Evolutionary conservation across 2,113 vertebrate species (phyloP).

Genomic region (Planiliza haematocheilus): DNA sequence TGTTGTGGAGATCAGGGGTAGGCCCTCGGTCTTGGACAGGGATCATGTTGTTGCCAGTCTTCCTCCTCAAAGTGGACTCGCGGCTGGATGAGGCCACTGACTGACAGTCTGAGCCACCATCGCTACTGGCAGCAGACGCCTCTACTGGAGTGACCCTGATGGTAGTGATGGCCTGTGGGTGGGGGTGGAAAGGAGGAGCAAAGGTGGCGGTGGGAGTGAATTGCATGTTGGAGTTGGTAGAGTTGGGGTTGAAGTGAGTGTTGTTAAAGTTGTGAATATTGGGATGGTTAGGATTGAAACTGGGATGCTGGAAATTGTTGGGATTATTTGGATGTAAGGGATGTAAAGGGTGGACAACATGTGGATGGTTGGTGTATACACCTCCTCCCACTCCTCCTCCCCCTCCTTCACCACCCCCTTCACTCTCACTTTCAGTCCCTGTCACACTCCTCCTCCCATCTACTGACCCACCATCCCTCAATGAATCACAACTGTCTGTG

Average conservation of each 20-base stretch:
- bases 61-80: slow-evolving; percentile 93
- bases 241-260: slow-evolving; percentile 36
- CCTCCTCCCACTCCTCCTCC: slow-evolving; percentile 38
- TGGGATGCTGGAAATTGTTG: slow-evolving; percentile 52
- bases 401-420: slow-evolving; percentile 47
- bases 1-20: slow-evolving; percentile 79
- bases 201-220: slow-evolving; percentile 47
- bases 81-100: slow-evolving; percentile 91
- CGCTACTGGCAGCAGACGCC: slow-evolving; percentile 81
- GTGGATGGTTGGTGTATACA: slow-evolving; percentile 60
- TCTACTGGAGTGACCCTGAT: slow-evolving; percentile 94
- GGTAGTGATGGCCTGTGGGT: slow-evolving; percentile 91
- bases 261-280: slow-evolving; percentile 50
- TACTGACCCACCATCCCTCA: slow-evolving; percentile 87
- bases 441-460: slow-evolving; percentile 87
- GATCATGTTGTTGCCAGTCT: slow-evolving; percentile 87
- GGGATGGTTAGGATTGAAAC: slow-evolving; percentile 42
- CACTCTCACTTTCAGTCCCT: slow-evolving; percentile 61
- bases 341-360: slow-evolving; percentile 70
- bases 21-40: slow-evolving; percentile 87
- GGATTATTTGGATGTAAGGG: slow-evolving; percentile 66
- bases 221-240: slow-evolving; percentile 31
- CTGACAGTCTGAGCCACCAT: slow-evolving; percentile 91
- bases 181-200: slow-evolving; percentile 85
- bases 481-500: slow-evolving; percentile 91